Base-by-base conservation (phyloP, 2,888 invertebrate species). In the Volucella zonaria region DNA sequence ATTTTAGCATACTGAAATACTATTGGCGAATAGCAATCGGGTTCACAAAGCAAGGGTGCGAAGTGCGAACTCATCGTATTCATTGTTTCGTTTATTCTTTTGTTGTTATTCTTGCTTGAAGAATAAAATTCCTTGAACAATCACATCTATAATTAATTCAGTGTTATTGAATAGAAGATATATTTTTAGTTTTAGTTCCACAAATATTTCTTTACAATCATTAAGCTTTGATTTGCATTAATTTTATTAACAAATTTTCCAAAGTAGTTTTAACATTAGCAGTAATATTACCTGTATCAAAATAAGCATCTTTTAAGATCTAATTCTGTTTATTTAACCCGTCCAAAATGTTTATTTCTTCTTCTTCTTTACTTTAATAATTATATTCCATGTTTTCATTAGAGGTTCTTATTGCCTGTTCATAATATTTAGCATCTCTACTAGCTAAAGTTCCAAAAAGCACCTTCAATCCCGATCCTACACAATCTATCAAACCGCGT, bases 261-360 rank as follows among this genome's bases (percentile, higher is more conserved):
- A 66, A 31, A 18, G n/a, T 47, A 49, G 11, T 66, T 1, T 11
- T 31, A 4, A 75, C 2, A n/a, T 11, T 49, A 0, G 31, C 15
- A 4, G 75, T 59, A 31, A 75, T 1, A n/a, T 67, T 66, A n/a
- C 56, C 38, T 23, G 56, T 10, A 11, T 75, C 56, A 8, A 42
- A 6, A 31, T 64, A 74, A 18, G 54, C 56, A 10, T 18, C n/a
- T 47, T 40, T 64, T n/a, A 64, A 9, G n/a, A 56, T 18, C n/a
- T 43, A 12, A 47, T 64, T 67, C 43, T 56, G 67, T 43, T 68
- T 56, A 56, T 68, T 56, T 11, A 68, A 45, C 31, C 45, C 18
- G 18, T 73, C 62, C 38, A 54, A 73, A 38, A 62, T n/a, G 6
- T 62, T 54, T 15, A 73, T 73, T 73, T 73, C 73, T 18, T 18